Base-by-base conservation (phyloP, 1,140 invertebrate genomes). In the Drosophila arizonae region DNA sequence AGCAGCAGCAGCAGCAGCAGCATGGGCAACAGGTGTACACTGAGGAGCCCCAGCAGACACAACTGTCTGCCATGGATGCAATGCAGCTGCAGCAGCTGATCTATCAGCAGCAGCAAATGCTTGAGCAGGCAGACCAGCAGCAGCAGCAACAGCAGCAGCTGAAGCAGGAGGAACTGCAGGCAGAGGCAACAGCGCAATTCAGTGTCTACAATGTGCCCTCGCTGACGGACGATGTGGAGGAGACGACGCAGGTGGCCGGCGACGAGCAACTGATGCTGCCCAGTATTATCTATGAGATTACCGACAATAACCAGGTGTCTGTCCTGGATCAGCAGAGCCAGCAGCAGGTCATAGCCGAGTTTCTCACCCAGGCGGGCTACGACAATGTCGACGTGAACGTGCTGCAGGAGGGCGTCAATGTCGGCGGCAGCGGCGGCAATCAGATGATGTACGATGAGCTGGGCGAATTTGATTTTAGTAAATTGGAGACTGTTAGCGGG, bases 251-350 rank as follows among this genome's bases (percentile, higher is more conserved):
- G 67, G 30, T 68, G 58, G 30, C 70, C 64, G 26, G 43, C 48
- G 82, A 80, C 8, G 85, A 87, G 73, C 84, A 84, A 36, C 77
- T 87, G 79, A 89, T 88, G 21, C 71, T 88, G 71, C 84, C 84
- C 41, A 88, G 67, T 64, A 88, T 91, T 24, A 90, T 90, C 17
- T 91, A 91, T 70, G 90, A 90, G 62, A 81, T 90, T 71, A 84
- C 72, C 1, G 84, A 76, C 24, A 84, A 77, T 26, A 91, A 90
- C 69, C 86, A 88, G 60, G 81, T 86, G 13, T 82, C 85, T 6
- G 84, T 90, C 65, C 68, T 91, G 70, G 90, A 90, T 57, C 90
- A 91, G 55, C 89, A 90, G 17, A 80, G 80, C 13, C 80, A 82
- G 45, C 77, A 86, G 52, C 79, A 91, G 71, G 80, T 87, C 11